A percentile compares a stretch with the other conserved stretches of the same genome.
Conservation (phyloP, 2,113 vertebrate genomes). For the Meriones unguiculatus region DNA sequence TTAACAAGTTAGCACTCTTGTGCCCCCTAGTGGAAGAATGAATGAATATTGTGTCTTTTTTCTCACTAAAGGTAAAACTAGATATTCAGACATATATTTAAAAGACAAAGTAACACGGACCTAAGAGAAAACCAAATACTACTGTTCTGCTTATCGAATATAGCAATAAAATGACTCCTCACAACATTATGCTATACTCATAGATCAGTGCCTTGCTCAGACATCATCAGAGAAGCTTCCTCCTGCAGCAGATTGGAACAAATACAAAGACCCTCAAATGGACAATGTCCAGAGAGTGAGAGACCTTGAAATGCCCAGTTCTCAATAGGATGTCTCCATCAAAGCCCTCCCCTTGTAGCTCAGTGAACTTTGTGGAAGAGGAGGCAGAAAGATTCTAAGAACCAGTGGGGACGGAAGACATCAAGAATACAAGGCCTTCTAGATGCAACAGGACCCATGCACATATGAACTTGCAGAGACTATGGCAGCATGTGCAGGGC, state of each 20-base stretch:
- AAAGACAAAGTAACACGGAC: neutral
- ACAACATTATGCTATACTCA: neutral
- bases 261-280: neutral
- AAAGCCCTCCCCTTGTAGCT: too few species aligned
- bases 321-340: neutral
- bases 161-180: neutral
- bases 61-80: neutral
- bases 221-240: neutral
- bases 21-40: slow-evolving; percentile 74
- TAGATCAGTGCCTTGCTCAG: neutral
- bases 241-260: neutral
- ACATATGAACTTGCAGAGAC: neutral
- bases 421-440: neutral
- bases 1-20: slow-evolving; percentile 72
- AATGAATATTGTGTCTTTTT: slow-evolving; percentile 51
- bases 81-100: neutral
- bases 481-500: neutral
- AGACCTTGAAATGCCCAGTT: neutral
- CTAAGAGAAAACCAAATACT: neutral
- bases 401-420: too few species aligned
- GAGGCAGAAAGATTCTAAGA: neutral
- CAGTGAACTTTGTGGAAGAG: neutral
- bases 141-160: neutral
- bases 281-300: neutral
- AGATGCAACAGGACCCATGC: neutral